Evolutionary conservation across 2,888 invertebrate species (phyloP).

Genomic region (Chaitophorus viminalis): DNA sequence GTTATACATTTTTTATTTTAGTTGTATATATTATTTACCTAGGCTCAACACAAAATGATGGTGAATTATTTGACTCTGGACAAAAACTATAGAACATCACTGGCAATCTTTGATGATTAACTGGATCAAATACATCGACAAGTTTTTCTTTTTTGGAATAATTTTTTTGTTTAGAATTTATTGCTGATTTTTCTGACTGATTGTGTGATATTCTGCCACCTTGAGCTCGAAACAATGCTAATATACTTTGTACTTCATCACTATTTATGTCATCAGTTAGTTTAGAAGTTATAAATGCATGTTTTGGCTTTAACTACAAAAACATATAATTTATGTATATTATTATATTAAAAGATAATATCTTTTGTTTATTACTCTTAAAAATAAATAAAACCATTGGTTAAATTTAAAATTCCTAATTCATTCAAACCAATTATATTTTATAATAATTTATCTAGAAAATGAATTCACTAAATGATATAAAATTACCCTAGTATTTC

Average conservation of each 20-base stretch:
- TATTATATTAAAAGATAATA: neutral
- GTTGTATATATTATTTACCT: slow-evolving; percentile 71
- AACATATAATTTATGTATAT: slow-evolving; percentile 11
- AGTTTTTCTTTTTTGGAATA: slow-evolving; percentile 45
- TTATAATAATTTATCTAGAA: too few species aligned
- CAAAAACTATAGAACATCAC: slow-evolving; percentile 91
- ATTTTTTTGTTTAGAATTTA: slow-evolving; percentile 22
- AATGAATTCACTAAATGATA: too few species aligned
- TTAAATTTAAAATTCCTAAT: too few species aligned
- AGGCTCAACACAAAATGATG: slow-evolving; percentile 89
- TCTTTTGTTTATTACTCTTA: too few species aligned
- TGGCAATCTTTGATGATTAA: slow-evolving; percentile 85
- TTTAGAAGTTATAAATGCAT: slow-evolving; percentile 79
- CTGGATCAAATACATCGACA: slow-evolving; percentile 80
- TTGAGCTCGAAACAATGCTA: slow-evolving; percentile 88
- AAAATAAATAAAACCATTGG: too few species aligned
- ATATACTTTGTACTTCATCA: slow-evolving; percentile 75
- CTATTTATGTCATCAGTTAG: slow-evolving; percentile 76
- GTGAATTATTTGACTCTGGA: slow-evolving; percentile 79
- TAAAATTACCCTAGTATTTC: too few species aligned
- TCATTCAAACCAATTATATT: too few species aligned
- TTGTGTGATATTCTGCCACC: slow-evolving; percentile 74
- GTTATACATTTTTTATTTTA: neutral
- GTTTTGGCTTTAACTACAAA: slow-evolving; percentile 67
- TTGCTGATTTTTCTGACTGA: slow-evolving; percentile 24